These are phyloP conservation scores for Coenonympha arcania DNA, from an alignment of 2,888 invertebrate genomes.

Conservation along the genomic window DNA sequence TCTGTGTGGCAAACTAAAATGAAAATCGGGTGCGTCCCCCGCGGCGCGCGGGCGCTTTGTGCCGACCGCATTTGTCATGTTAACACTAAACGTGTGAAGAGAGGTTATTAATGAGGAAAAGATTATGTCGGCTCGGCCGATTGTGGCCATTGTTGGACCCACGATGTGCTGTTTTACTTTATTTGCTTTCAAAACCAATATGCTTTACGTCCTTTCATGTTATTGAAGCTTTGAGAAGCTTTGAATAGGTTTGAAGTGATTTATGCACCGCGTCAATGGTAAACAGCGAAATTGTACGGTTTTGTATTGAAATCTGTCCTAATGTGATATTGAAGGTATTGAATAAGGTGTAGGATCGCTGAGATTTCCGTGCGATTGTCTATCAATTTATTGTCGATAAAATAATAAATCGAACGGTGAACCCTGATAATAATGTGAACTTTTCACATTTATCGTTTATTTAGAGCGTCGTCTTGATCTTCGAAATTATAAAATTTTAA, in stretches of 20 bases:
- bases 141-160: slow-evolving; percentile 47
- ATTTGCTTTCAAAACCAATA: slow-evolving; percentile 33
- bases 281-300: slow-evolving; percentile 16
- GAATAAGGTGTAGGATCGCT: too few species aligned
- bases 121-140: slow-evolving; percentile 56
- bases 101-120: slow-evolving; percentile 66
- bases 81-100: slow-evolving; percentile 70
- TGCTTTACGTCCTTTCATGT: slow-evolving; percentile 20
- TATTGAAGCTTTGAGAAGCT: slow-evolving; percentile 24
- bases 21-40: slow-evolving; percentile 48
- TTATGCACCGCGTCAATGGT: slow-evolving; percentile 18
- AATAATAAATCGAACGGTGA: too few species aligned
- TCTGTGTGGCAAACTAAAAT: slow-evolving; percentile 46
- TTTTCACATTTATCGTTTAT: too few species aligned
- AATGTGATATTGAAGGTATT: not conserved
- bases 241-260: slow-evolving; percentile 22
- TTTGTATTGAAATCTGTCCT: slow-evolving; percentile 9
- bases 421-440: too few species aligned
- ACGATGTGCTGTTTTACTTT: slow-evolving; percentile 27
- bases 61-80: slow-evolving; percentile 67
- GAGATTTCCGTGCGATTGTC: too few species aligned
- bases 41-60: slow-evolving; percentile 50
- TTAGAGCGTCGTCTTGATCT: too few species aligned
- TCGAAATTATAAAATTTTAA: too few species aligned
- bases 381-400: too few species aligned